Evolutionary conservation across 2,797 vertebrate genomes (phyloP), one percentile per base, ranked within the genome.

Genomic region (Parauchenoglanis ngamensis): DNA sequence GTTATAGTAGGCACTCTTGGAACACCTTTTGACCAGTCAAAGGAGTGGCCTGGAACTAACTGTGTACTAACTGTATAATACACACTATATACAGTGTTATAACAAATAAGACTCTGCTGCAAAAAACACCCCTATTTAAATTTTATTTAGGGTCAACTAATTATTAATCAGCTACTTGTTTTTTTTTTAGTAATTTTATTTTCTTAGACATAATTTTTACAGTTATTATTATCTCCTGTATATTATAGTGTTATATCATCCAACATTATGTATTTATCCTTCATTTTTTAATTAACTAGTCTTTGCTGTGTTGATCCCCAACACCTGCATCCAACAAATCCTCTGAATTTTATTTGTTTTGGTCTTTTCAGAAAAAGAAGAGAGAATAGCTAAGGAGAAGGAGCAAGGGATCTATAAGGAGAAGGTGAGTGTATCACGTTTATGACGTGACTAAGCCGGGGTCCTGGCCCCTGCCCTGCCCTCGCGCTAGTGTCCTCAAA

Each of bases 321-420:
- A 75, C 10, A 54, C 3, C 25, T 52, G 25, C 4, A 23, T 80
- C 52, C 40, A 63, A 63, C 83, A 61, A 78, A 79, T 49, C 35
- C 65, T 57, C 57, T 88, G 40, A 65, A 68, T 65, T 67, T 11
- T 28, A 44, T 63, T 65, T 86, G 8, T 56, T 86, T 40, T 23
- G n/a, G 31, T 86, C 35, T 86, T 91, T 95, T 75, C 91, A 99
- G 98, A 98, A 93, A 99, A 99, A 89, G 98, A 99, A 91, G 98
- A 97, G 40, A 94, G 96, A 89, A 98, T 99, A 67, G 96, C 95
- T 7, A 99, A 97, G 90, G 98, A 99, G 91, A 99, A 98, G 89
- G 97, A 99, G 80, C 96, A 98, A 57, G 98, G 98, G 54, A 98
- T 97, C 49, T 99, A 99, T 92, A 99, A 98, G 91, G 98, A 99